phyloP scores from a whole-genome alignment of 2,797 vertebrate species.

The Pristis pectinata region DNA sequence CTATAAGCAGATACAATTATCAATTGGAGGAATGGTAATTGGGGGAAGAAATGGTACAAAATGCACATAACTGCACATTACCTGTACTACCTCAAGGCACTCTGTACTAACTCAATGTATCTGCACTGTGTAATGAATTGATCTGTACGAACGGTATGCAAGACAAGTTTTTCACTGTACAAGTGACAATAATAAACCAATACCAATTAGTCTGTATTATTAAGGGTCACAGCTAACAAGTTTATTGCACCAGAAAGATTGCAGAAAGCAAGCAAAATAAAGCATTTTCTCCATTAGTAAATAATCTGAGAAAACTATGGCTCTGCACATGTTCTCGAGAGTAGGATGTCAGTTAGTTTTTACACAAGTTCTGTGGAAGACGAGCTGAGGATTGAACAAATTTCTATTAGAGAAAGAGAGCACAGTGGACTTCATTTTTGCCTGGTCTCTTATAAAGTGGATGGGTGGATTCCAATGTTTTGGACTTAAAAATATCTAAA shows the following conservation, averaged over 20 bases:
- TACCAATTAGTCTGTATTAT: background rate
- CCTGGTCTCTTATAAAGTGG: background rate
- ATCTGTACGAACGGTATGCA: too few species aligned
- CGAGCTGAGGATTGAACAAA: background rate
- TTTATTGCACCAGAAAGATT: background rate
- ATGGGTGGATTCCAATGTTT: background rate
- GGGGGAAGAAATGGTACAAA: background rate
- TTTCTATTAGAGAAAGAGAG: background rate
- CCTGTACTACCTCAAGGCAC: too few species aligned
- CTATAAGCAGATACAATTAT: background rate
- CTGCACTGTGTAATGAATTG: too few species aligned
- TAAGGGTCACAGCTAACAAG: background rate
- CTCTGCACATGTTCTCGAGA: background rate
- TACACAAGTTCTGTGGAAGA: background rate
- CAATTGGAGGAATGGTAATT: background rate
- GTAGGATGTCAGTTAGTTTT: background rate
- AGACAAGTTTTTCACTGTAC: too few species aligned
- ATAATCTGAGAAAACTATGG: background rate
- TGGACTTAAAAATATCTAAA: background rate
- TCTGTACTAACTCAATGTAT: too few species aligned
- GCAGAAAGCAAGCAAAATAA: background rate
- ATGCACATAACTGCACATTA: background rate
- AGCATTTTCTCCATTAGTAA: constrained; percentile 4
- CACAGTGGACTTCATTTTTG: background rate
- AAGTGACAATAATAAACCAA: too few species aligned